phyloP scores from a whole-genome alignment of 2,888 invertebrate species.

The Teleogryllus oceanicus region DNA sequence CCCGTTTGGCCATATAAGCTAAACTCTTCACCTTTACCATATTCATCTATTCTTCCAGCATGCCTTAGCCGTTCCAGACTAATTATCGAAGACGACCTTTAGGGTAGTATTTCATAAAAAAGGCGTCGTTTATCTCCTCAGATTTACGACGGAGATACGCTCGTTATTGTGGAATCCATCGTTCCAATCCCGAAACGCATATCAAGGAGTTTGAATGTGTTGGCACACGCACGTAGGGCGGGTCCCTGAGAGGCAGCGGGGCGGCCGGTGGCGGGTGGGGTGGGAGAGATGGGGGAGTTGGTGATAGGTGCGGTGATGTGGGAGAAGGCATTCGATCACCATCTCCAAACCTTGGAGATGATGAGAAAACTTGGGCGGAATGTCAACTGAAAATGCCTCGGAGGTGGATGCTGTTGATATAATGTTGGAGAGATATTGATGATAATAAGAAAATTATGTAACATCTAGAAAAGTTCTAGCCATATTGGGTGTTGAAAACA shows the following conservation, averaged over 20 bases:
- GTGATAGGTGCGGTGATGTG: not conserved
- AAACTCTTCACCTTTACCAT: not conserved
- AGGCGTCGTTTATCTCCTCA: not conserved
- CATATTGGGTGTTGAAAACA: no score
- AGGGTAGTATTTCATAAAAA: not conserved
- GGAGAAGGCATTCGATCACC: no score
- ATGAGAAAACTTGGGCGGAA: no score
- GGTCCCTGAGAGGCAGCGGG: not conserved
- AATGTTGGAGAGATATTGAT: no score
- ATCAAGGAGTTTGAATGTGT: slow-evolving; percentile 3
- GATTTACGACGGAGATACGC: not conserved
- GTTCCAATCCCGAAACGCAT: not conserved
- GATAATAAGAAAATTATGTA: no score
- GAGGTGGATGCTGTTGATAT: no score
- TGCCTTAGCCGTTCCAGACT: not conserved
- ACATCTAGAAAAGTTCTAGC: no score
- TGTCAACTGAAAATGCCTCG: no score
- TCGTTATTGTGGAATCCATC: not conserved
- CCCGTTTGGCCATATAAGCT: no score
- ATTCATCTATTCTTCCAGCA: not conserved
- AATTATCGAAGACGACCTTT: not conserved
- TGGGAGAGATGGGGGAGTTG: not conserved
- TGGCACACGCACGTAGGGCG: not conserved
- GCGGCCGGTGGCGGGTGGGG: not conserved
- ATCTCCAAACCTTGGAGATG: no score